Evolutionary conservation across 2,888 invertebrate genomes (phyloP), one percentile per base, ranked within the genome.

Genomic region (Nomada fucata): DNA sequence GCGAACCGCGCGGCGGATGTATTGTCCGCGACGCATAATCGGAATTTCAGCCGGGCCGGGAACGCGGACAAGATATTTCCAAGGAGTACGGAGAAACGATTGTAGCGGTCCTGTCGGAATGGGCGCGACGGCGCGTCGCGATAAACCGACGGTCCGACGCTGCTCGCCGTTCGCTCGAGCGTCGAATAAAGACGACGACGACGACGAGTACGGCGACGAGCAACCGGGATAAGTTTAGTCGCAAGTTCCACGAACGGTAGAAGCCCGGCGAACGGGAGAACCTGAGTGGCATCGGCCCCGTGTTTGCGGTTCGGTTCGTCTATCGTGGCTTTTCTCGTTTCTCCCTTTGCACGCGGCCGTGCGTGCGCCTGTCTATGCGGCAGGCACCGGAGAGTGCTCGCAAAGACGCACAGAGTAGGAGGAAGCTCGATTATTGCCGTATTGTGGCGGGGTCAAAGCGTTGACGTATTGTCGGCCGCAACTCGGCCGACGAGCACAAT

Each of bases 1-100:
- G 90, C 86, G 88, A 91, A 90, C 90, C 36, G 83, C 86, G 82
- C 88, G 82, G 88, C 50, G 76, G 78, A 89, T 86, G 79, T 88
- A 90, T 90, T 89, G 91, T 89, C 87, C 81, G 65, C 79, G 81
- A 79, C 68, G 86, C 87, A 89, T 90, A 91, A 91, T 91, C 90
- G 88, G 87, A 89, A 89, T 90, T 89, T 88, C 89, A 89, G 86
- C 47, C 18, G 75, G 80, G 75, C 85, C 85, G 87, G 89, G 87
- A 85, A 88, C 86, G 64, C 79, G 79, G 85, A 82, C 85, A 87
- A 87, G 84, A 87, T 78, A 85, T 88, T 87, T 84, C 80, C 87
- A 65, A 65, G 72, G 61, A n/a, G 52, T 23, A n/a, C 11, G 63
- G 59, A 53, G 57, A 61, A 69, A 63, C 59, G 68, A 55, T 55